Conservation (phyloP, 92 coral and sea anemone species). For the Epizoanthus stellaris region DNA sequence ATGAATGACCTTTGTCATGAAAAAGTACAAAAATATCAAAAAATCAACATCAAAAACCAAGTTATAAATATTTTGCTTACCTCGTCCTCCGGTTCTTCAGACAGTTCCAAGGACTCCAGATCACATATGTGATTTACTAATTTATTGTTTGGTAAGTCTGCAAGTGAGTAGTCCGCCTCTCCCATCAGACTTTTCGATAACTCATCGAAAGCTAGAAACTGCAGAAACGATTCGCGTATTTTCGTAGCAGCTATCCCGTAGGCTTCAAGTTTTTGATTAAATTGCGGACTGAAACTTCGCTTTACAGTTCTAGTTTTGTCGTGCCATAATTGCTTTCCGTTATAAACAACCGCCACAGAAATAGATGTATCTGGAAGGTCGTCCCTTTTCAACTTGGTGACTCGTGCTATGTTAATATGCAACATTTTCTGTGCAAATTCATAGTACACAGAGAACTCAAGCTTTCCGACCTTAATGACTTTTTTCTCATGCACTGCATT, state of each 20-base stretch:
- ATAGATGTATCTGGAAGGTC: slow-evolving; percentile 19
- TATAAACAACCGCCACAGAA: slow-evolving; percentile 17
- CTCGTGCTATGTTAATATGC: slow-evolving; percentile 22
- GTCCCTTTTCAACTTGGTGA: slow-evolving; percentile 24
- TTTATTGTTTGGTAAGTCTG: slow-evolving; percentile 30
- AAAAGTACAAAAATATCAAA: background rate
- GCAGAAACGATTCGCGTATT: slow-evolving; percentile 16
- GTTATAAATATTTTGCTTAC: slow-evolving; percentile 1
- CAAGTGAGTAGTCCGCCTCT: slow-evolving; percentile 18
- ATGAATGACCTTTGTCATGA: background rate
- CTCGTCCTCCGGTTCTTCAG: slow-evolving; percentile 4
- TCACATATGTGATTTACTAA: slow-evolving; percentile 23
- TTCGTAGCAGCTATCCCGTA: slow-evolving; percentile 21
- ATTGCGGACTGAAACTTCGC: slow-evolving; percentile 37
- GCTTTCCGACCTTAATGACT: slow-evolving; percentile 14
- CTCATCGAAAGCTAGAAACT: slow-evolving; percentile 33
- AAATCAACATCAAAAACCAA: background rate
- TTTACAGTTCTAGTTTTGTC: slow-evolving; percentile 34
- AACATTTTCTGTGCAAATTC: slow-evolving; percentile 20
- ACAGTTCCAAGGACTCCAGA: background rate
- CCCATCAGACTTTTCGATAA: slow-evolving; percentile 19
- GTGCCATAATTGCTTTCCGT: slow-evolving; percentile 28
- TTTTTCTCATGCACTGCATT: slow-evolving; percentile 24
- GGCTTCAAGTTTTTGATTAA: slow-evolving; percentile 41
- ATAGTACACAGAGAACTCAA: slow-evolving; percentile 41